Evolutionary conservation across 2,113 vertebrate species (phyloP), one percentile per base, ranked within the genome.

Genomic region (Brachypteracias leptosomus): DNA sequence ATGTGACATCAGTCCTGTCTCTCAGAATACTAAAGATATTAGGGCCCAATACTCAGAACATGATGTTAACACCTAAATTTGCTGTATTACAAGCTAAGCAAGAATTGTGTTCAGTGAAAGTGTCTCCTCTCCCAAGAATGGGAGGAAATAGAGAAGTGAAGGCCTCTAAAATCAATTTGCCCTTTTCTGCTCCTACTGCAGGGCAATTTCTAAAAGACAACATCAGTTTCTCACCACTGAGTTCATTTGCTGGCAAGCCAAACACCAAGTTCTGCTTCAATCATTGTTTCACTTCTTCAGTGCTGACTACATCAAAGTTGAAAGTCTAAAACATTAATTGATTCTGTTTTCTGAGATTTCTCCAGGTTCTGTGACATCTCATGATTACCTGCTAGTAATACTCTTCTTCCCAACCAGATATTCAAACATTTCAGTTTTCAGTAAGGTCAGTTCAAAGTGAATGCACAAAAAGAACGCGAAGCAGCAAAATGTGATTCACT

Each of bases 381-480:
- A 72, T 16, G 54, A 59, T 57, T 91, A 91, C 80, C 78, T 93
- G 72, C 89, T 31, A 94, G 51, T 61, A 90, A 87, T 7, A 94
- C 25, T 16, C 62, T 93, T 95, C 89, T 85, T 91, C 62, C 46
- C 81, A 91, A 96, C 52, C 67, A 92, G 88, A 94, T 67, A 91
- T 12, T 78, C 80, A 75, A 94, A 91, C 89, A 75, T 59, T n/a
- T 62, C 68, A 84, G 90, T 85, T 97, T 96, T 81, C 91, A 92
- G 76, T 95, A 89, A 97, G 89, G 57, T 49, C 62, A 75, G 79
- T 80, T 79, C 49, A 93, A 97, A 96, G 78, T 88, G 97, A 97
- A 94, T 49, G 65, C 87, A 93, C 79, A 84, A 85, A 71, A 97
- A 78, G 70, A 95, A 88, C 31, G 92, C 92, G 54, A 13, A 89